A percentile compares a stretch with the other conserved stretches of the same genome.
Evolutionary conservation across 2,797 vertebrate genomes (phyloP).

Genomic region (Falco biarmicus): DNA sequence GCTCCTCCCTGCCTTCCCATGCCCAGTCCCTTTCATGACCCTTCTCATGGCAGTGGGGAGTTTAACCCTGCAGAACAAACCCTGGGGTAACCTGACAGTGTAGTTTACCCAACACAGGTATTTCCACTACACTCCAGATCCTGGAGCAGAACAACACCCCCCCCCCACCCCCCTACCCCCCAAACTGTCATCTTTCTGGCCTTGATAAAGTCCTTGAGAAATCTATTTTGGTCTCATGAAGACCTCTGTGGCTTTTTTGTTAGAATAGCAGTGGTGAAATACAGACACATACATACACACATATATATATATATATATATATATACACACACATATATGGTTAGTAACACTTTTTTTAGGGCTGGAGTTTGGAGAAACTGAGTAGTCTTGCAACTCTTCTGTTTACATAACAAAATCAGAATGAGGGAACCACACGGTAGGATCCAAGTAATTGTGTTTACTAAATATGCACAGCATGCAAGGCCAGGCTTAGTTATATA

Average conservation of each 20-base stretch:
- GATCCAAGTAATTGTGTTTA: conserved; percentile 60
- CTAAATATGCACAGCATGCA: conserved; percentile 41
- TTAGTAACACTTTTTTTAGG: background rate
- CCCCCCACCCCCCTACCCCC: too few relatives aligned
- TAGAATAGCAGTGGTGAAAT: background rate
- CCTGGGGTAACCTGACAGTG: background rate
- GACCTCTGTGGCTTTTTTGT: background rate
- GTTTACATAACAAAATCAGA: conserved; percentile 58
- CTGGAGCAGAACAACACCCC: background rate
- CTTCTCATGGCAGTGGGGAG: background rate
- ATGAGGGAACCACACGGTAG: conserved; percentile 34
- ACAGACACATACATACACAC: fast-evolving
- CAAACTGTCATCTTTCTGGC: background rate
- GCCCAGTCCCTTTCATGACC: background rate
- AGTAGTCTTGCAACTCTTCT: conserved; percentile 3
- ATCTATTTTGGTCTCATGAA: background rate
- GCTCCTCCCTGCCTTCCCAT: background rate
- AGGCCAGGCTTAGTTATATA: conserved; percentile 43
- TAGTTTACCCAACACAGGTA: background rate
- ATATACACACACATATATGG: fast-evolving
- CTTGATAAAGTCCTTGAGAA: background rate
- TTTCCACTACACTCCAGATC: background rate
- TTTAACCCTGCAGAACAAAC: background rate
- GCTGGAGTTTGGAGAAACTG: conserved; percentile 15
- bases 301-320: too few relatives aligned